Percentiles rank a stretch among this genome's conserved stretches.
Evolutionary conservation across 2,888 invertebrate genomes (phyloP).

Genomic region (Hemaris fuciformis): DNA sequence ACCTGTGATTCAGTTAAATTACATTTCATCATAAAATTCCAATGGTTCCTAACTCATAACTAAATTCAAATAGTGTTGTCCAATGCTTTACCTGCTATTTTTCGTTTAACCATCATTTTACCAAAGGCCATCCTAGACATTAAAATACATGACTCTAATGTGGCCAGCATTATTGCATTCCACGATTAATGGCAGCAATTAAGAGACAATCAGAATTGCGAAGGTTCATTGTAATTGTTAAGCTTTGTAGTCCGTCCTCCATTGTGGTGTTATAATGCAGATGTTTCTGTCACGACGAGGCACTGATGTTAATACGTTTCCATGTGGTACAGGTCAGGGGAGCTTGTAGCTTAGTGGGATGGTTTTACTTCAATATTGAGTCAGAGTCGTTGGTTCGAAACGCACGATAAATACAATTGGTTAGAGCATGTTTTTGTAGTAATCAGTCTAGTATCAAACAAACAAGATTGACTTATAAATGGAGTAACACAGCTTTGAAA

Average conservation of each 20-base stretch:
- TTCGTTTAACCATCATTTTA: neutral
- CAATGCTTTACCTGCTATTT: too few species aligned
- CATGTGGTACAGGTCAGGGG: neutral
- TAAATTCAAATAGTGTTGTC: too few species aligned
- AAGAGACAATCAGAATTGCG: slow-evolving; percentile 22
- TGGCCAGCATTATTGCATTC: neutral
- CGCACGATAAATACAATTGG: too few species aligned
- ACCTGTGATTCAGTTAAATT: too few species aligned
- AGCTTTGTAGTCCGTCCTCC: neutral
- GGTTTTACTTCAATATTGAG: too few species aligned
- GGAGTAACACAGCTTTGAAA: too few species aligned
- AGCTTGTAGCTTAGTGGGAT: neutral
- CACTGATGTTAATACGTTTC: neutral
- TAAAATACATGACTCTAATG: neutral
- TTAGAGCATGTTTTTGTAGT: too few species aligned
- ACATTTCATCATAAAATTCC: too few species aligned
- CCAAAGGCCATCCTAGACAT: neutral
- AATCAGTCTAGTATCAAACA: too few species aligned
- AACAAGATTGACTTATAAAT: too few species aligned
- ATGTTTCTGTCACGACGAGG: neutral
- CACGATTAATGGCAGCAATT: slow-evolving; percentile 29
- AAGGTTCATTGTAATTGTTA: slow-evolving; percentile 24
- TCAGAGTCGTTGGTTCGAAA: too few species aligned
- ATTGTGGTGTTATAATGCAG: neutral
- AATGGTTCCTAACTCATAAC: too few species aligned